These are phyloP conservation scores for Sibirionetta formosa DNA, from an alignment of 2,797 vertebrate species.

Conservation along the genomic window DNA sequence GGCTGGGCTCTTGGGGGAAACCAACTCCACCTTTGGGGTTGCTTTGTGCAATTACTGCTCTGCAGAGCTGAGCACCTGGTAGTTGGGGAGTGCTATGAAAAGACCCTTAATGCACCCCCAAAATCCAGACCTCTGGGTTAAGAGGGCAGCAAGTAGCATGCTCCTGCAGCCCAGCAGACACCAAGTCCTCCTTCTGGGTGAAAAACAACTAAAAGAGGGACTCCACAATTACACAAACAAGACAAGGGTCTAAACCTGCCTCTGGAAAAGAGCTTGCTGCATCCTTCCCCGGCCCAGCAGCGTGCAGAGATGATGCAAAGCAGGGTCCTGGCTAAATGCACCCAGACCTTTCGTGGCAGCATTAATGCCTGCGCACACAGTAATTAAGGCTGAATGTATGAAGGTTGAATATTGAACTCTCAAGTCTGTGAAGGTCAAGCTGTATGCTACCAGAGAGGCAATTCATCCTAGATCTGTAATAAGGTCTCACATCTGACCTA, in stretches of 20 bases:
- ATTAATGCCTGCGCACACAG: slow-evolving; percentile 19
- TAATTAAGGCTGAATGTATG: slow-evolving; percentile 57
- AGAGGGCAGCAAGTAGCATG: rapidly evolving
- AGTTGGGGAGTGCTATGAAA: background rate
- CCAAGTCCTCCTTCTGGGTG: background rate
- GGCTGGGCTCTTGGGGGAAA: background rate
- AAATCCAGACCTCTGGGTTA: background rate
- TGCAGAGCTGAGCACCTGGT: background rate
- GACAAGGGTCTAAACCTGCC: rapidly evolving
- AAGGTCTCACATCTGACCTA: slow-evolving; percentile 73
- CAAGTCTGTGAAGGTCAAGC: slow-evolving; percentile 63
- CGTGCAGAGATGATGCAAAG: background rate
- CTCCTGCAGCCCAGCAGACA: background rate
- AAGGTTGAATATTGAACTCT: slow-evolving; percentile 65
- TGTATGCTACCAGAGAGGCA: background rate
- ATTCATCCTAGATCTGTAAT: slow-evolving; percentile 60
- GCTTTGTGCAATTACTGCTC: background rate
- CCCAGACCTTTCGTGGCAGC: background rate
- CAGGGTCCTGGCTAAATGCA: background rate
- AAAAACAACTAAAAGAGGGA: background rate
- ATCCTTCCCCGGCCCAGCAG: background rate
- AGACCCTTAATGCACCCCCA: background rate
- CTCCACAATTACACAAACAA: background rate
- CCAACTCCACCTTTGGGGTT: background rate
- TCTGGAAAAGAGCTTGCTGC: background rate